phyloP scores from a whole-genome alignment of 2,797 vertebrate species.

The Myioborus melanocephalus region DNA sequence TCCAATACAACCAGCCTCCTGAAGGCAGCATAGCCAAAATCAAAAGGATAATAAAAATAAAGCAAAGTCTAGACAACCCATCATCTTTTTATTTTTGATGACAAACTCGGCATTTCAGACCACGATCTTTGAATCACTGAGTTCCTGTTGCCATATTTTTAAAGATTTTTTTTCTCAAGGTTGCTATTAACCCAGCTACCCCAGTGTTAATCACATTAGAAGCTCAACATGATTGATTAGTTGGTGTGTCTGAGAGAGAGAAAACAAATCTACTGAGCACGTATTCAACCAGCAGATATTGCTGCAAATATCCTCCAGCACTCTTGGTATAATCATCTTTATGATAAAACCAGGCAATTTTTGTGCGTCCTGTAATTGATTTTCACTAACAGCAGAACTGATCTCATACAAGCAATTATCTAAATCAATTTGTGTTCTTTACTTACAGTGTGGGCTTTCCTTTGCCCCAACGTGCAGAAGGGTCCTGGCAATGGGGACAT shows the following conservation, averaged over 20 bases:
- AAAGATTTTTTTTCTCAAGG: background rate
- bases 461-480: conserved; percentile 88
- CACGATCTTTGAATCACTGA: background rate
- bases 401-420: background rate
- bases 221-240: background rate
- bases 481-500: conserved; percentile 88
- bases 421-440: background rate
- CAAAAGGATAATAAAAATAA: background rate
- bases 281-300: background rate
- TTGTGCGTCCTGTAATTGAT: background rate
- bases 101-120: background rate
- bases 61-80: background rate
- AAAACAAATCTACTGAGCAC: background rate
- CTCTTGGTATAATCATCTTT: background rate
- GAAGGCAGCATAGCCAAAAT: background rate
- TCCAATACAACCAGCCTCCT: background rate
- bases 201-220: background rate
- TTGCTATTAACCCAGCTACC: background rate
- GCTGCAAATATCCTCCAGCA: background rate
- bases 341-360: background rate
- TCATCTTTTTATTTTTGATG: background rate
- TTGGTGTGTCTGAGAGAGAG: background rate
- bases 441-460: conserved; percentile 97
- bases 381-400: background rate
- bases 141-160: background rate